These are phyloP conservation scores for Campaea margaritaria DNA, from an alignment of 2,888 invertebrate genomes.

Conservation along the genomic window DNA sequence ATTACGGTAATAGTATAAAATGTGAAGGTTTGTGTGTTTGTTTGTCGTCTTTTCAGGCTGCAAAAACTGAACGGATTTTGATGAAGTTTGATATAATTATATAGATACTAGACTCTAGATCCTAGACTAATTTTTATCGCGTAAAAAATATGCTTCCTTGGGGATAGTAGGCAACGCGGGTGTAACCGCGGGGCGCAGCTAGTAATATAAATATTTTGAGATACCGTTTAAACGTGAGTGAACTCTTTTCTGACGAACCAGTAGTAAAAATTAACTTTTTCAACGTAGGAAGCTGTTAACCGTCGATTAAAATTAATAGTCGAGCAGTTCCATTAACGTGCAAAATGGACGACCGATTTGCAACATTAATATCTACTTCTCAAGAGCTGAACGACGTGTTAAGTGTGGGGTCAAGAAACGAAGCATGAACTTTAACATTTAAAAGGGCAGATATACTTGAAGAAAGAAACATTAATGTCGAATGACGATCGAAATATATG, in stretches of 20 bases:
- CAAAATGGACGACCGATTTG: conserved; percentile 3
- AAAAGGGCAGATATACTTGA: conserved; percentile 7
- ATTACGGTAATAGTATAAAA: no score
- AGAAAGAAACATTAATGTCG: background rate
- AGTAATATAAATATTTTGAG: background rate
- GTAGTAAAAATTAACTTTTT: background rate
- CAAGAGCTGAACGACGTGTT: conserved; percentile 11
- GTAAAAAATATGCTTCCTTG: no score
- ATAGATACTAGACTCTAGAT: no score
- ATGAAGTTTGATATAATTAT: no score
- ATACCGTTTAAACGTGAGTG: no score
- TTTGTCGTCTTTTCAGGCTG: no score
- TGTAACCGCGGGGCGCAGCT: no score
- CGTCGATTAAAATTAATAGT: conserved; percentile 5
- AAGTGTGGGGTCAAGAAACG: conserved; percentile 11
- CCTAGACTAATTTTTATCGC: no score
- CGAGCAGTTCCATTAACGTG: conserved; percentile 1
- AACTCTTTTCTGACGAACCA: background rate
- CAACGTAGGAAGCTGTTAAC: conserved; percentile 13
- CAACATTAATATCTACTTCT: conserved; percentile 15
- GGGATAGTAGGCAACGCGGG: no score
- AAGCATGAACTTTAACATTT: conserved; percentile 10
- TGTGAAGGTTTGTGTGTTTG: no score
- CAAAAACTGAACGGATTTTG: no score
- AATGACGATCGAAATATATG: no score